Evolutionary conservation across 1,140 invertebrate genomes (phyloP).

Genomic region (Temnothorax longispinosus): DNA sequence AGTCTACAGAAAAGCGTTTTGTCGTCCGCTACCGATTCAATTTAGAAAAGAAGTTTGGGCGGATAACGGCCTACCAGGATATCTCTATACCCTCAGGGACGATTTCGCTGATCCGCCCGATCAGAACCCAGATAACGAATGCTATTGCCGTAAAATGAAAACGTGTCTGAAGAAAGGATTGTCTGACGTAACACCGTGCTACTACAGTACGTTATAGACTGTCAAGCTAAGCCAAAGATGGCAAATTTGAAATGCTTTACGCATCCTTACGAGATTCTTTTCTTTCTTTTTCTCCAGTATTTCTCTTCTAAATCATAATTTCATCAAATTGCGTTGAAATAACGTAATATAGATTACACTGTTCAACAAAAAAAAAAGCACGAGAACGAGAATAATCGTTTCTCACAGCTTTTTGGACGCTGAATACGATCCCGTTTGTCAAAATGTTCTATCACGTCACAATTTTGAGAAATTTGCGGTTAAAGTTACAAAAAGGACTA

Average conservation of each 20-base stretch:
- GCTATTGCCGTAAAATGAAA: constrained; percentile 86
- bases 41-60: constrained; percentile 80
- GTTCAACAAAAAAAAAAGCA: too few species aligned
- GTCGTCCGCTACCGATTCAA: constrained; percentile 87
- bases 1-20: constrained; percentile 90
- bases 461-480: too few species aligned
- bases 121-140: constrained; percentile 88
- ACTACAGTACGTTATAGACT: constrained; percentile 89
- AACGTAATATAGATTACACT: background rate
- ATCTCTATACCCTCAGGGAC: constrained; percentile 85
- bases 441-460: too few species aligned
- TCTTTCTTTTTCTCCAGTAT: background rate
- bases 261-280: background rate
- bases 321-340: background rate
- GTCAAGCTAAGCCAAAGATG: background rate
- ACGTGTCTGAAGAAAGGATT: constrained; percentile 88
- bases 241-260: background rate
- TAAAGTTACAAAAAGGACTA: too few species aligned
- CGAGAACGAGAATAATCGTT: too few species aligned
- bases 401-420: too few species aligned
- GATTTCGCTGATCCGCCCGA: constrained; percentile 87
- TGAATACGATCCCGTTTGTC: too few species aligned
- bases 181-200: constrained; percentile 90
- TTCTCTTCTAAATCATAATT: background rate
- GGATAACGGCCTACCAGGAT: constrained; percentile 81